Base-by-base conservation (phyloP, 2,888 invertebrate genomes). In the Phalangium opilio region DNA sequence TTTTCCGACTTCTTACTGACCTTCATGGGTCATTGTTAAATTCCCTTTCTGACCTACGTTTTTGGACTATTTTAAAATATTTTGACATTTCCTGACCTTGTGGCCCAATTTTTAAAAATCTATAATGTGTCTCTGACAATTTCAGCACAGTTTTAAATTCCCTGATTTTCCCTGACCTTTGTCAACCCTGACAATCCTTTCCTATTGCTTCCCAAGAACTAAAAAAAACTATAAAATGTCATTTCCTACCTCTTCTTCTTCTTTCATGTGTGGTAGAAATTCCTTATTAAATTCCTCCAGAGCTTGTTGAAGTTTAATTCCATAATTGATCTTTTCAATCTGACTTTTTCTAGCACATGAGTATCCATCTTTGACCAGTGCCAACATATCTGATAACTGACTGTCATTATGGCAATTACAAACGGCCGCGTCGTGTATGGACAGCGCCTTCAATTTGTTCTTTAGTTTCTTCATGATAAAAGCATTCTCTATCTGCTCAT, bases 241-340 rank as follows among this genome's bases (percentile, higher is more conserved):
- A n/a, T n/a, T n/a, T n/a, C n/a, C n/a, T n/a, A n/a, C 67, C 61
- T 68, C 65, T 52, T 70, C 70, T 51, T 70, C 70, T 51, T 70
- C 69, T 46, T 65, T 61, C 70, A 70, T 70, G 54, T 70, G 70
- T 11, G 69, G 69, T 7, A 70, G 50, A 55, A 70, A 70, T 32
- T 61, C 61, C 21, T 61, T 57, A 1, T 67, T 67, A 55, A 70
- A 70, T 3, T 66, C 64, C 21, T 63, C 61, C 39, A 70, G 57
- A 0, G 65, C 66, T 43, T 61, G 54, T 19, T 61, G 58, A 32
- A 70, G 57, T 51, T 62, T 58, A 4, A 57, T 51, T 3, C 67
- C 68, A 57, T 63, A 70, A 46, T 63, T 63, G 27, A 63, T 57
- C 3, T 66, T 55, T 44, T 66, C 67, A 14, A 60, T 57, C 11